phyloP scores from a whole-genome alignment of 2,888 invertebrate genomes.

The Drosophila multiciliata region DNA sequence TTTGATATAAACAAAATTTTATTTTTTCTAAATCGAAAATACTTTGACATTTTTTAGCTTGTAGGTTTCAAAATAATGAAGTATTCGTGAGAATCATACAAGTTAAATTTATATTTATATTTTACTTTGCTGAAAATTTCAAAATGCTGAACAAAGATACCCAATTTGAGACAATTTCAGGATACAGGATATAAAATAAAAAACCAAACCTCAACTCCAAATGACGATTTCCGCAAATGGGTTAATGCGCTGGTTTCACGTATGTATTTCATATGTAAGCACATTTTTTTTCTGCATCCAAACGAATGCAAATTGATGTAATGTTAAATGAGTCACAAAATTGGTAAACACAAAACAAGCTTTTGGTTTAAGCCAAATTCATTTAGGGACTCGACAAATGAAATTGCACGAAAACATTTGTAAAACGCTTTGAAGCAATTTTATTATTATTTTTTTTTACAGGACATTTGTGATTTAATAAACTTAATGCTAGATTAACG shows the following conservation, averaged over 20 bases:
- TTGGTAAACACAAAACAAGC: conserved; percentile 51
- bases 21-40: not conserved
- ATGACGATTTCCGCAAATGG: conserved; percentile 43
- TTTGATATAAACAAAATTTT: not conserved
- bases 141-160: too few species aligned
- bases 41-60: not conserved
- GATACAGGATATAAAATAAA: not conserved
- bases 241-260: conserved; percentile 36
- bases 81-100: not conserved
- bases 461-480: conserved; percentile 49
- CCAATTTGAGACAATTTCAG: too few species aligned
- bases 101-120: not conserved
- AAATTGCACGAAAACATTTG: conserved; percentile 41
- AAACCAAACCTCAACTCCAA: conserved; percentile 20
- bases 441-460: conserved; percentile 24
- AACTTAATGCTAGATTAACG: conserved; percentile 45
- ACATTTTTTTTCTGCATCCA: conserved; percentile 47
- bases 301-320: conserved; percentile 51
- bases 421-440: conserved; percentile 23
- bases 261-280: conserved; percentile 35
- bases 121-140: not conserved
- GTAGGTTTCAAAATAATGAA: too few species aligned
- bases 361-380: conserved; percentile 58
- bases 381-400: conserved; percentile 52
- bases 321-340: conserved; percentile 77